Evolutionary conservation across 2,888 invertebrate species (phyloP), one percentile per base, ranked within the genome.

Genomic region (Athalia rosae): DNA sequence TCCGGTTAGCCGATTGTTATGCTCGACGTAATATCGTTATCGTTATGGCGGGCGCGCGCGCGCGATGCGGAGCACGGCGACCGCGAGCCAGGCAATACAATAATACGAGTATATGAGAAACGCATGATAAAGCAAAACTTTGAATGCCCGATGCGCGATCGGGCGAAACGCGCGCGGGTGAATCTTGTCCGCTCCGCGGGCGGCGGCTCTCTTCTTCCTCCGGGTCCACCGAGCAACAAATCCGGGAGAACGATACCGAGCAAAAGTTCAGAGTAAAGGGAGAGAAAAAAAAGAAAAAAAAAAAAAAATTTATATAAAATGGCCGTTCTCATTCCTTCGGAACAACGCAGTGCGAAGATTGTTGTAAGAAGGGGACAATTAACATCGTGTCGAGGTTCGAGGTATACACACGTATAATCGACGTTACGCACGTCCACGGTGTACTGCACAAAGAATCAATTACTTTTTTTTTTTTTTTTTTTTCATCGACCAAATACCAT

Each of bases 11-110:
- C 74, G 74, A 74, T 74, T 74, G 74, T 74, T 62, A 74, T 74
- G 74, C 74, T 74, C 74, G 47, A 61, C 61, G 74, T 74, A 74
- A 74, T 62, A 74, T 74, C 74, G 74, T 74, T 74, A 74, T 74
- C 74, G 74, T 59, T 61, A 58, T 15, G 59, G 43, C 45, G 43
- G 56, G 71, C 58, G 56, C 50, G 15, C 15, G 7, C 4, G 13
- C 11, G 9, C 7, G 28, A 28, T 62, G 28, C 41, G 62, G 8
- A 62, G 8, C 62, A 11, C 28, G 28, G 28, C 28, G 28, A 28
- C 28, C 28, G 28, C n/a, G n/a, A n/a, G n/a, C n/a, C n/a, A 28
- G 28, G 28, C 28, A 28, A 28, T 28, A 28, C 28, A 28, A 28
- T 28, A 28, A 28, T 28, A 28, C 28, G 28, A 28, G 28, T 28